Evolutionary conservation across 1,140 invertebrate species (phyloP), one percentile per base, ranked within the genome.

Genomic region (Agrypnia vestita): DNA sequence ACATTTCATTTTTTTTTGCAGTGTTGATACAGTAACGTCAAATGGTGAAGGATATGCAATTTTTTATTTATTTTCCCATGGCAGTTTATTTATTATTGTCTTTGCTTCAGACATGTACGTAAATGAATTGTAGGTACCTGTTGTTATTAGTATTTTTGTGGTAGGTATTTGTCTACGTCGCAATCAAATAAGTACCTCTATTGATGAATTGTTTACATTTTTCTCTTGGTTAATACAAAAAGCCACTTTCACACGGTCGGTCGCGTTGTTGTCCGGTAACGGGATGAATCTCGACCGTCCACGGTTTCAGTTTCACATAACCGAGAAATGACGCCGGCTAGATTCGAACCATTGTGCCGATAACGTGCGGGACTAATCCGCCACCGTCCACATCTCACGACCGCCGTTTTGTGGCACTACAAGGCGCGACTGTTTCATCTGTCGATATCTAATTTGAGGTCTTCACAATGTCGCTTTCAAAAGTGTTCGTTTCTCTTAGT

Each of bases 221-320:
- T 77, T 75, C 47, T 47, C 47, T 25, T 12, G 12, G 61, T 62
- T 64, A 46, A 77, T 61, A 75, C 73, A 82, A 82, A 82, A 80
- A 79, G 81, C 56, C 78, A 80, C 67, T 82, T 82, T 82, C 81
- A 82, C 81, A 82, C 81, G 81, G 81, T 82, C 64, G 53, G 78
- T 67, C 74, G 51, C 75, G 64, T 56, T 71, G 64, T 56, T 71
- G 55, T 53, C 59, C 76, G 53, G 47, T 76, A 59, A 71, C 72
- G 64, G 71, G 77, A 74, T 64, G 71, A 79, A 64, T 82, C 59
- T 82, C 56, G 67, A 35, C 78, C 46, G 53, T 74, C 56, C 51
- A 74, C 71, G 53, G 71, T 74, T 74, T 74, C 71, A 35, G 71
- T 74, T 74, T 74, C 51, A 74, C 71, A 74, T 51, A 74, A 44